phyloP scores from a whole-genome alignment of 2,113 vertebrate species.

The Oncorhynchus kisutch region DNA sequence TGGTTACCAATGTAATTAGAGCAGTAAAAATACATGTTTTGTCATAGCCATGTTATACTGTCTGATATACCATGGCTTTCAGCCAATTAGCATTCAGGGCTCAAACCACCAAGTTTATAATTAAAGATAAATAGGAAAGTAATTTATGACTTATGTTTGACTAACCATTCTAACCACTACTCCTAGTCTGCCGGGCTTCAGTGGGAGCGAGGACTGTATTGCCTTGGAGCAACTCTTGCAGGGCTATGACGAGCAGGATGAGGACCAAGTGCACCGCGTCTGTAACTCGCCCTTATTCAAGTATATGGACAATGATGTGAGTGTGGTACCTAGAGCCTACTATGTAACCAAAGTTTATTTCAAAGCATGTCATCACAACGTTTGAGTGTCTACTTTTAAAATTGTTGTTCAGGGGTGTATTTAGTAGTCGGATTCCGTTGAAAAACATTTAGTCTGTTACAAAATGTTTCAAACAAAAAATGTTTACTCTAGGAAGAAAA shows the following conservation, averaged over 20 bases:
- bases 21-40: too few species aligned
- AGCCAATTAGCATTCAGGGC: too few species aligned
- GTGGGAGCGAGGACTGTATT: conserved; percentile 87
- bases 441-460: too few species aligned
- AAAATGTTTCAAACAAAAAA: too few species aligned
- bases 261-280: conserved; percentile 88
- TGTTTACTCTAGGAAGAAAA: too few species aligned
- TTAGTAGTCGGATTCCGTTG: too few species aligned
- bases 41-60: too few species aligned
- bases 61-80: too few species aligned
- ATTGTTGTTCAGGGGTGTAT: not conserved
- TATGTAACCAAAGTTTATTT: not conserved
- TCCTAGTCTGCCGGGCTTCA: conserved; percentile 92
- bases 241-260: conserved; percentile 95
- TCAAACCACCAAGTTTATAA: too few species aligned
- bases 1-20: too few species aligned
- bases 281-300: conserved; percentile 95
- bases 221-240: conserved; percentile 91
- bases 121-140: too few species aligned
- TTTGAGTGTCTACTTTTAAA: not conserved
- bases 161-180: not conserved
- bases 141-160: too few species aligned
- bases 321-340: conserved; percentile 32
- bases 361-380: not conserved
- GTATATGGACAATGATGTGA: conserved; percentile 99